Base-by-base conservation (phyloP, 2,113 vertebrate genomes). In the Nyctereutes procyonoides region DNA sequence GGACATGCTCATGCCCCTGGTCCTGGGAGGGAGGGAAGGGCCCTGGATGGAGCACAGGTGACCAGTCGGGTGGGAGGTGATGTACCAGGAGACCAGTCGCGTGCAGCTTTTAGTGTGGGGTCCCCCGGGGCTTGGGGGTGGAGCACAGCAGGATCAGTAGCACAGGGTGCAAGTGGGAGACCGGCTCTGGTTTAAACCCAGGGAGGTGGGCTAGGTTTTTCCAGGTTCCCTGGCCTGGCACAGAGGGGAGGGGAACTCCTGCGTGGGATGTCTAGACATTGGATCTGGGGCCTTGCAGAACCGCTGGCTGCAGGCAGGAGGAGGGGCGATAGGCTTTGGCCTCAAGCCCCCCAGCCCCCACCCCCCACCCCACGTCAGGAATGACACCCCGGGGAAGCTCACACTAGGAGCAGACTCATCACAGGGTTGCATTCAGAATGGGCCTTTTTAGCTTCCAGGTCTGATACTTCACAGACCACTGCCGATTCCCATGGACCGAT, bases 1-100 rank as follows among this genome's bases (percentile, higher is more conserved):
- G 79, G 56, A 60, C 35, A 0, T 0, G 53, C 1, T 8, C 8
- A 0, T 0, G 1, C 10, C 38, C 58, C 55, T 74, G 5, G 63
- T 20, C 1, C 67, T 14, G 43, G 11, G 26, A 17, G 38, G 67
- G 93, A 35, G 62, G 56, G 2, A 35, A n/a, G 48, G 38, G 5
- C 48, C 13, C 24, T 28, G 8, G 1, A 6, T 30, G 77, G 71
- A 32, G 71, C n/a, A 19, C 19, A 62, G 55, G 65, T 30, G 24
- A 53, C 0, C 14, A 82, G 74, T 2, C 43, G 74, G 71, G 38
- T 5, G 1, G 24, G n/a, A 58, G 53, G 48, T 35, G 56, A 35
- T 69, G 56, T 14, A 5, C 22, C 56, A 69, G 28, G 89, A 51
- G 69, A 77, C 60, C 14, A 1, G 43, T 16, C 19, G 63, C 7